Conservation (phyloP, 2,113 vertebrate genomes). For the Chauna torquata region DNA sequence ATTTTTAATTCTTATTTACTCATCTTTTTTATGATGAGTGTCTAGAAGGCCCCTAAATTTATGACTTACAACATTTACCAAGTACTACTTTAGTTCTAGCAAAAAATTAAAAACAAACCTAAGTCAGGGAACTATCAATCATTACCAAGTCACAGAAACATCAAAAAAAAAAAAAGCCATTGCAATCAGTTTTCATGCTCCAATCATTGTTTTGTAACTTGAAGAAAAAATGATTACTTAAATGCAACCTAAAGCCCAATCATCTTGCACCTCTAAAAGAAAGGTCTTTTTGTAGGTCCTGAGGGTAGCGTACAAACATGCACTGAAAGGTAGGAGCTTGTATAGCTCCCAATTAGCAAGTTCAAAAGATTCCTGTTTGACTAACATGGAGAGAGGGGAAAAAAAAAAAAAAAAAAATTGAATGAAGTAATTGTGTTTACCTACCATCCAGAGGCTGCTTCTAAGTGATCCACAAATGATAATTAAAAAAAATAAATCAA, state of each 20-base stretch:
- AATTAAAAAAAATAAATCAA: background rate
- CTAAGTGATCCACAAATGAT: background rate
- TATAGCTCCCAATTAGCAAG: background rate
- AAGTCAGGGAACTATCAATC: background rate
- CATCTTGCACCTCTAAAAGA: background rate
- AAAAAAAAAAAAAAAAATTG: background rate
- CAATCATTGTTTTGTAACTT: background rate
- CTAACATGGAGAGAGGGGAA: accelerated
- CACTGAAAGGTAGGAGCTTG: background rate
- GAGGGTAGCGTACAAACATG: too few relatives aligned
- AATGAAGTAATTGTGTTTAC: background rate
- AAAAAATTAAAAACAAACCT: background rate
- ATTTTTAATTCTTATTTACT: background rate
- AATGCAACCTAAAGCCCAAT: background rate
- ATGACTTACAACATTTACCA: background rate
- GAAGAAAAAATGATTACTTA: background rate
- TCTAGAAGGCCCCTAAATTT: background rate
- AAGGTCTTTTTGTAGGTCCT: background rate
- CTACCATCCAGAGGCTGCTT: background rate
- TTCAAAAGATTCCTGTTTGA: background rate
- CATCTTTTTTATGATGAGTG: background rate
- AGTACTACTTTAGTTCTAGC: background rate
- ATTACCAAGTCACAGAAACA: background rate
- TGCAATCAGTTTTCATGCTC: background rate
- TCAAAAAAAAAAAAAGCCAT: background rate